Evolutionary conservation across 2,113 vertebrate species (phyloP), one percentile per base, ranked within the genome.

Genomic region (Anseranas semipalmata): DNA sequence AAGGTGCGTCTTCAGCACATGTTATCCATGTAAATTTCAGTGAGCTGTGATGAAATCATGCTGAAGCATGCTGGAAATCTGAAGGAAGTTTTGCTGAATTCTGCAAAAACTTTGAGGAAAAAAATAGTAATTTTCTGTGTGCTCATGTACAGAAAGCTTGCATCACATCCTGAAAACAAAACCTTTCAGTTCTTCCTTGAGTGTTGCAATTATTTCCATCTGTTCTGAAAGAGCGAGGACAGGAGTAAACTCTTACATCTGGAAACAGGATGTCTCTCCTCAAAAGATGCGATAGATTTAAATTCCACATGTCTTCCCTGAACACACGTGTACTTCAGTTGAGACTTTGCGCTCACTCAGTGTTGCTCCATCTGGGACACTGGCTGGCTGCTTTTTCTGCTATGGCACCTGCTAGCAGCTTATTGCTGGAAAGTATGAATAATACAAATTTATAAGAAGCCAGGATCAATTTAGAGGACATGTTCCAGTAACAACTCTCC

Each of bases 1-100:
- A 77, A 96, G 66, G 35, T 90, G 87, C 3, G 2, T 92, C 85
- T 96, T 95, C 86, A 95, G 96, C 91, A 91, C 22, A 10, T 67
- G 63, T 83, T 81, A 30, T 95, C 55, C 8, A 76, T 89, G 39
- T 72, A 60, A 55, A 68, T 68, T 84, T 84, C 72, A 78, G 70
- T 92, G 48, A 90, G 60, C 85, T 1, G 2, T 73, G 56, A 30
- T 87, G 74, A 60, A 91, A 87, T 93, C 77, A 25, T 56, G 76
- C 83, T 92, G 76, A 92, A 67, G 45, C 25, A 15, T 37, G 15
- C 79, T 84, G 59, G 82, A 88, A 65, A 84, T 63, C 18, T 56
- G 35, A 62, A 90, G 83, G 60, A 84, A 52, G 17, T 60, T 79
- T 55, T 86, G 58, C 85, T 88, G 72, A 85, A 53, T 83, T 77